A percentile compares a stretch with the other conserved stretches of the same genome.
Conservation (phyloP, 1,140 invertebrate species). For the Anastrepha ludens region DNA sequence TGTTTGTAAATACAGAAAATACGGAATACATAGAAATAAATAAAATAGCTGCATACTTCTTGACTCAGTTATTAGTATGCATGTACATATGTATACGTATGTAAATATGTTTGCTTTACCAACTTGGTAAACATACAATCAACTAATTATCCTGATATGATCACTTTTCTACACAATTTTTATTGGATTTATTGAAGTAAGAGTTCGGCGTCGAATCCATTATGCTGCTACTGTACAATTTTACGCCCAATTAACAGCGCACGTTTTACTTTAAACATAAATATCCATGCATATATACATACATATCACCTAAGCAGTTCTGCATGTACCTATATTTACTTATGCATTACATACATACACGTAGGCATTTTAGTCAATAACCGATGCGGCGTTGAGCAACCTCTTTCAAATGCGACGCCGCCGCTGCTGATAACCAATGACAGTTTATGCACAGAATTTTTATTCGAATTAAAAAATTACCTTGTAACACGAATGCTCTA, state of each 20-base stretch:
- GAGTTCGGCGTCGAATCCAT: too few relatives aligned
- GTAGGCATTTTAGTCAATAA: background rate
- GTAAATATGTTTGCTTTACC: background rate
- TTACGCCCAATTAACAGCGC: too few relatives aligned
- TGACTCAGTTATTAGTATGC: background rate
- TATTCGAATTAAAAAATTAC: conserved; percentile 26
- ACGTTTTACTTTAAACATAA: too few relatives aligned
- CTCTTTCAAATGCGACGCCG: background rate
- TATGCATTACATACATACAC: background rate
- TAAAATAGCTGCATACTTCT: background rate
- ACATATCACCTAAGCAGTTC: background rate
- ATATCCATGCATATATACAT: background rate
- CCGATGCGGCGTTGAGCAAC: conserved; percentile 14
- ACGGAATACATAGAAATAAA: too few relatives aligned
- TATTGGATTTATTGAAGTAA: too few relatives aligned
- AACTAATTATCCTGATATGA: conserved; percentile 35
- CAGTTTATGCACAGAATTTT: background rate
- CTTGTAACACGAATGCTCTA: background rate
- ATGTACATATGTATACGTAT: background rate
- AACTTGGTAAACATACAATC: conserved; percentile 1
- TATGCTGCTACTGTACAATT: too few relatives aligned
- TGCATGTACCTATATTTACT: too few relatives aligned
- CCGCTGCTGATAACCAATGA: background rate
- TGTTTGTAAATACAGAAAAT: too few relatives aligned
- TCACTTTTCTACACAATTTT: background rate